These are phyloP conservation scores for Dicaeum eximium DNA, from an alignment of 2,113 vertebrate genomes.

Conservation along the genomic window DNA sequence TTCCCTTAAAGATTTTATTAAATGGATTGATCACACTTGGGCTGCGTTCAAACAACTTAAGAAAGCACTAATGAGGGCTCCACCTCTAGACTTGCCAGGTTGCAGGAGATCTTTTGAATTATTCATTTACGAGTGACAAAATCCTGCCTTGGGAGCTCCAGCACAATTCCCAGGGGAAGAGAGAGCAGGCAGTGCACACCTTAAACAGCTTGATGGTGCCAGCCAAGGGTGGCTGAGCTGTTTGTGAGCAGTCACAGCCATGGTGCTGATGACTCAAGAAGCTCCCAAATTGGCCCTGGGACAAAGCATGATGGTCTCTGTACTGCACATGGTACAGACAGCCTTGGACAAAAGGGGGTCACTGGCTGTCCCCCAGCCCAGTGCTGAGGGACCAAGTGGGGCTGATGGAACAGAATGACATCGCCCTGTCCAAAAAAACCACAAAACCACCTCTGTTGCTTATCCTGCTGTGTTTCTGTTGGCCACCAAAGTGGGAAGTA, in stretches of 20 bases:
- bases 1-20: neutral
- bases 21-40: neutral
- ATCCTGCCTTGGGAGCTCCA: neutral
- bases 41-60: neutral
- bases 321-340: neutral
- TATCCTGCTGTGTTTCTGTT: too few relatives aligned
- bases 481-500: too few relatives aligned
- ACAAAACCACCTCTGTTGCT: too few relatives aligned
- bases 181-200: fast-evolving
- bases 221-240: neutral
- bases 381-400: neutral
- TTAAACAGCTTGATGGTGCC: neutral
- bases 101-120: neutral
- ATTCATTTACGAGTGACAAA: neutral
- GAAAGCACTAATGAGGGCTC: neutral
- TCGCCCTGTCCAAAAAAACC: neutral
- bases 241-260: neutral
- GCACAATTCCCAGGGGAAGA: neutral
- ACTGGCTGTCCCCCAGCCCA: neutral
- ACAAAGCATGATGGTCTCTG: neutral
- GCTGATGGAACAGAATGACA: too few relatives aligned
- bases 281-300: neutral
- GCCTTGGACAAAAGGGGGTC: neutral
- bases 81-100: neutral
- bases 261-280: neutral